A percentile compares a stretch with the other conserved stretches of the same genome.
phyloP scores from a whole-genome alignment of 30 jellyfish, hydroid and myxozoan species.

The Hydra vulgaris region DNA sequence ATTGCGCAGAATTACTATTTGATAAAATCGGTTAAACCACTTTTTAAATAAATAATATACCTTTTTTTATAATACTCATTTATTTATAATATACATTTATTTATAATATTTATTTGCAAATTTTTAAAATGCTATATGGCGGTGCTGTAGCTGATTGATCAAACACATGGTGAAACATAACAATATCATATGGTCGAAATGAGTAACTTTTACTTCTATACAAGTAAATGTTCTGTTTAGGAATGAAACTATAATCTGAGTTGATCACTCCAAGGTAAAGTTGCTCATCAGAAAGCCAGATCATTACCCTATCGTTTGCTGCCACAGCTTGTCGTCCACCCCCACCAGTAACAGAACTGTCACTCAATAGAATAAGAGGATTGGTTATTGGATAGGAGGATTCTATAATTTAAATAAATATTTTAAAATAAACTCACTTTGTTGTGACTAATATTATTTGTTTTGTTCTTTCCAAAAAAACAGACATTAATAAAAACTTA shows the following conservation, averaged over 20 bases:
- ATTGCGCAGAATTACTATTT: no score
- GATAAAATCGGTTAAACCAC: no score
- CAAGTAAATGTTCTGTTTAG: neutral
- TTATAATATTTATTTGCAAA: no score
- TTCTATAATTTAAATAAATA: neutral
- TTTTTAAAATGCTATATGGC: neutral
- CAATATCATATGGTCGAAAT: neutral
- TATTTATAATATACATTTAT: no score
- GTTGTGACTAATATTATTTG: no score
- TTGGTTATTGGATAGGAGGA: neutral
- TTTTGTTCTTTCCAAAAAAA: no score
- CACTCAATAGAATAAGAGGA: neutral
- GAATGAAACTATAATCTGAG: neutral
- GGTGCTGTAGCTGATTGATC: neutral
- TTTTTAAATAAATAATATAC: no score
- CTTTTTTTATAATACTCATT: no score
- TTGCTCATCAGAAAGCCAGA: conserved; percentile 4
- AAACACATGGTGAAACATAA: neutral
- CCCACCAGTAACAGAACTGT: neutral
- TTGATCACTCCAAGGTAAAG: neutral
- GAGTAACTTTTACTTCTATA: neutral
- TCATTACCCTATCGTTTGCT: neutral
- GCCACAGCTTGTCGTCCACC: neutral
- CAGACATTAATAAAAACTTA: no score
- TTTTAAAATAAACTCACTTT: no score